These are phyloP conservation scores for Jacana jacana DNA, from an alignment of 2,113 vertebrate species.

Conservation along the genomic window DNA sequence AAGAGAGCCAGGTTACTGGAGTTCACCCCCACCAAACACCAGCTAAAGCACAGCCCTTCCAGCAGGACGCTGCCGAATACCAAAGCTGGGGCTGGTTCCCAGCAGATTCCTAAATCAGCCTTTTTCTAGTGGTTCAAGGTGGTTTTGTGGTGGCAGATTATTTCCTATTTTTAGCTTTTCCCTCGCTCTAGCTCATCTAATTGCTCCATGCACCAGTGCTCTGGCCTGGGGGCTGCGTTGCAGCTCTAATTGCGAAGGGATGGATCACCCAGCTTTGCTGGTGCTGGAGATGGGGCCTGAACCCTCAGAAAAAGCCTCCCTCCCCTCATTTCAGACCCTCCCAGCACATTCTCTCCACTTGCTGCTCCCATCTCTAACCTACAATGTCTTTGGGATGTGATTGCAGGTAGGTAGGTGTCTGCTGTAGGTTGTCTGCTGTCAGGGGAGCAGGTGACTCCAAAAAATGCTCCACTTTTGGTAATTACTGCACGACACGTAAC, in stretches of 20 bases:
- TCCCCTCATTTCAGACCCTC: neutral
- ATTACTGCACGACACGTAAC: neutral
- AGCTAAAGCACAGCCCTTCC: neutral
- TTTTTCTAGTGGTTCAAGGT: slow-evolving; percentile 14
- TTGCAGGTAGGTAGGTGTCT: neutral
- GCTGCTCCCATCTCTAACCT: neutral
- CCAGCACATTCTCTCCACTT: neutral
- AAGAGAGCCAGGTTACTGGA: neutral
- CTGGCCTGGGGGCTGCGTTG: neutral
- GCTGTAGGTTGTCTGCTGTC: neutral
- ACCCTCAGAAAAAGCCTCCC: neutral
- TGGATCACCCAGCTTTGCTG: slow-evolving; percentile 21
- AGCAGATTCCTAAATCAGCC: neutral
- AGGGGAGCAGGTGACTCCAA: neutral
- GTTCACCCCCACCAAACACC: neutral
- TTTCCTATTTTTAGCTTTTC: slow-evolving; percentile 49
- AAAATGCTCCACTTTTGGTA: neutral
- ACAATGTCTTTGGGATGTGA: neutral
- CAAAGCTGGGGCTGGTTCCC: neutral
- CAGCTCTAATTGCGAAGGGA: slow-evolving; percentile 26
- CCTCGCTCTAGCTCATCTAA: slow-evolving; percentile 20
- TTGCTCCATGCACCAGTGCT: slow-evolving; percentile 1
- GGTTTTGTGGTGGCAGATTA: slow-evolving; percentile 13
- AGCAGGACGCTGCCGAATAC: neutral
- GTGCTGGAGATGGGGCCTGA: neutral